A percentile compares a stretch with the other conserved stretches of the same genome.
Conservation (phyloP, 92 coral and sea anemone genomes). For the Umimayanthus kanabou region DNA sequence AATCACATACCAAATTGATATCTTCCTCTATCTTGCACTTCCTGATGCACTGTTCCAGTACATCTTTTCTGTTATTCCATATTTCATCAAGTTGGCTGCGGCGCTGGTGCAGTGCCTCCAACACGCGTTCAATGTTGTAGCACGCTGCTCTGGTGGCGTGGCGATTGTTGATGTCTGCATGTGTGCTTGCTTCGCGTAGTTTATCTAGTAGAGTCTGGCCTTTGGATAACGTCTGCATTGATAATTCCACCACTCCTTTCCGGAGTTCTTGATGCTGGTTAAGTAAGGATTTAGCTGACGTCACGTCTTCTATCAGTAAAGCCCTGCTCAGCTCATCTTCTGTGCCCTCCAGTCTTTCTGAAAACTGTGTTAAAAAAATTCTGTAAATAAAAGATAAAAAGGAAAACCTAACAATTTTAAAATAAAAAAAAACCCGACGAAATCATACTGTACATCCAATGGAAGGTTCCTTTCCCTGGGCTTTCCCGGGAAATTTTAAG, state of each 20-base stretch:
- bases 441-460: too few relatives aligned
- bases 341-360: too few relatives aligned
- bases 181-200: conserved; percentile 89
- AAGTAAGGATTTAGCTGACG: conserved; percentile 88
- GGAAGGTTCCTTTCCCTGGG: too few relatives aligned
- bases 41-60: conserved; percentile 90
- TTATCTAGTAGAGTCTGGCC: conserved; percentile 92
- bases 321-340: conserved; percentile 60
- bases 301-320: conserved; percentile 88
- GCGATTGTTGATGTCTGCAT: conserved; percentile 95
- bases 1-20: conserved; percentile 64
- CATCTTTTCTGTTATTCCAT: conserved; percentile 88
- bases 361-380: conserved; percentile 60
- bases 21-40: conserved; percentile 96
- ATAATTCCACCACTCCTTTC: conserved; percentile 86
- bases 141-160: conserved; percentile 98
- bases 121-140: conserved; percentile 88
- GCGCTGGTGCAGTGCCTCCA: conserved; percentile 89
- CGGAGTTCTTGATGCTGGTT: conserved; percentile 95
- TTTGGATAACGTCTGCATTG: conserved; percentile 96
- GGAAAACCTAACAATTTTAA: background rate
- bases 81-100: conserved; percentile 87
- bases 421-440: too few relatives aligned
- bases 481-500: too few relatives aligned
- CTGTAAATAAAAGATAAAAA: background rate